Evolutionary conservation across 2,888 invertebrate species (phyloP).

Genomic region (Chloromyia formosa): DNA sequence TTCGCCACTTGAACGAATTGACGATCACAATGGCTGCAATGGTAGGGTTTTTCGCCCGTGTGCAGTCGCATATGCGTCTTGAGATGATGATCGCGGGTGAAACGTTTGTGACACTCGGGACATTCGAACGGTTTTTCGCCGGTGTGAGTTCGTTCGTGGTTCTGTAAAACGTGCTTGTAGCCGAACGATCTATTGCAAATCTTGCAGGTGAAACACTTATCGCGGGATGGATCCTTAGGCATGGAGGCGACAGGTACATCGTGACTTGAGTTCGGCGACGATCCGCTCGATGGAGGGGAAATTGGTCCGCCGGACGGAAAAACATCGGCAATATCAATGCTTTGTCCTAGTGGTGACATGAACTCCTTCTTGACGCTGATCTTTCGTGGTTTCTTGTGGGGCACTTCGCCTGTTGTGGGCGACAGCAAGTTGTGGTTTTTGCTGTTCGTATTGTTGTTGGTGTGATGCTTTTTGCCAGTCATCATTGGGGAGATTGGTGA

Average conservation of each 20-base stretch:
- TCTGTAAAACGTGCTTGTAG: conserved; percentile 93
- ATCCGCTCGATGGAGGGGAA: conserved; percentile 68
- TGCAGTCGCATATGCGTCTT: conserved; percentile 93
- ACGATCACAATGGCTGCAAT: conserved; percentile 89
- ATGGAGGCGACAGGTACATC: conserved; percentile 52
- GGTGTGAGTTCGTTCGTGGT: conserved; percentile 93
- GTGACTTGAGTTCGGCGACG: conserved; percentile 65
- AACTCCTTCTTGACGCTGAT: conserved; percentile 60
- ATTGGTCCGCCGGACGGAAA: conserved; percentile 60
- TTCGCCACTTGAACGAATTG: conserved; percentile 95
- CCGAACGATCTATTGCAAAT: conserved; percentile 90
- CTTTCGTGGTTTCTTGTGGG: conserved; percentile 59
- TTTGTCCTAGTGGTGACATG: conserved; percentile 53
- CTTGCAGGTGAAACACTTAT: conserved; percentile 88
- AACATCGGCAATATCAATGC: conserved; percentile 57
- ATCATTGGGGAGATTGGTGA: conserved; percentile 59
- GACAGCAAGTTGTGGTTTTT: conserved; percentile 50
- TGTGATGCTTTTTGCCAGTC: conserved; percentile 49
- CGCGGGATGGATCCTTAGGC: conserved; percentile 69
- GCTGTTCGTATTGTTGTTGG: conserved; percentile 46
- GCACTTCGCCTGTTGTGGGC: conserved; percentile 55
- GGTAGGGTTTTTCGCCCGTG: conserved; percentile 93
- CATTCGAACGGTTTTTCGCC: conserved; percentile 95
- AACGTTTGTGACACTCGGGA: conserved; percentile 89
- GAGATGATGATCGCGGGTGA: conserved; percentile 91